phyloP scores from a whole-genome alignment of 2,888 invertebrate genomes.

The Molanna angustata region DNA sequence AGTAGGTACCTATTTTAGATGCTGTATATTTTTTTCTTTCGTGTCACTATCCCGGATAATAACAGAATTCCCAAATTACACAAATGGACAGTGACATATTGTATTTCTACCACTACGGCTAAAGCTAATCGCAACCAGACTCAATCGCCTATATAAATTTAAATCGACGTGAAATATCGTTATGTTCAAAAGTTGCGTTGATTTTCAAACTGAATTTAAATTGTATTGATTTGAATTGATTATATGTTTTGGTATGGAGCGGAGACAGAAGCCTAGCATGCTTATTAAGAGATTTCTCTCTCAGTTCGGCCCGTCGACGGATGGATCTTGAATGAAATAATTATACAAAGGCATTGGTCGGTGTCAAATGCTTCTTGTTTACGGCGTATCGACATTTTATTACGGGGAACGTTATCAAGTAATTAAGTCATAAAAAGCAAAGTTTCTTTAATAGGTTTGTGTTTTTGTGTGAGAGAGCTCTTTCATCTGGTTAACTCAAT shows the following conservation, averaged over 20 bases:
- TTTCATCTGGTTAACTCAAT: constrained; percentile 12
- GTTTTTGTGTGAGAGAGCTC: constrained; percentile 11
- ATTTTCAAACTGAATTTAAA: constrained; percentile 30
- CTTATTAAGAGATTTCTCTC: constrained; percentile 15
- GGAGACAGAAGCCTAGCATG: constrained; percentile 24
- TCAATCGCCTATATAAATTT: constrained; percentile 13
- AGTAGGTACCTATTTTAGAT: too few relatives aligned
- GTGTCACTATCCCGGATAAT: too few relatives aligned
- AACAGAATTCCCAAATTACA: too few relatives aligned
- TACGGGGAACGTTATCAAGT: constrained; percentile 22
- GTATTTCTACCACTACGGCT: too few relatives aligned
- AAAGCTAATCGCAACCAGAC: too few relatives aligned
- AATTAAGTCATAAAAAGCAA: constrained; percentile 31
- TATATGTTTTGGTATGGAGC: constrained; percentile 1
- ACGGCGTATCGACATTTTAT: constrained; percentile 24
- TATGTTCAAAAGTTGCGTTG: constrained; percentile 18
- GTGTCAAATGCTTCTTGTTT: constrained; percentile 22
- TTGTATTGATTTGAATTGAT: constrained; percentile 27
- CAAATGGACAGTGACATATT: too few relatives aligned
- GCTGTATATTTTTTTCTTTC: too few relatives aligned
- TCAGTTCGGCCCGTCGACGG: neutral
- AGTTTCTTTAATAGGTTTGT: constrained; percentile 23
- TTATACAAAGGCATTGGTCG: too few relatives aligned
- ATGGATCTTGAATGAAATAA: constrained; percentile 14
- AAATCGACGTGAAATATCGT: constrained; percentile 13